Evolutionary conservation across 2,888 invertebrate species (phyloP), one percentile per base, ranked within the genome.

Genomic region (Baccha elongata): DNA sequence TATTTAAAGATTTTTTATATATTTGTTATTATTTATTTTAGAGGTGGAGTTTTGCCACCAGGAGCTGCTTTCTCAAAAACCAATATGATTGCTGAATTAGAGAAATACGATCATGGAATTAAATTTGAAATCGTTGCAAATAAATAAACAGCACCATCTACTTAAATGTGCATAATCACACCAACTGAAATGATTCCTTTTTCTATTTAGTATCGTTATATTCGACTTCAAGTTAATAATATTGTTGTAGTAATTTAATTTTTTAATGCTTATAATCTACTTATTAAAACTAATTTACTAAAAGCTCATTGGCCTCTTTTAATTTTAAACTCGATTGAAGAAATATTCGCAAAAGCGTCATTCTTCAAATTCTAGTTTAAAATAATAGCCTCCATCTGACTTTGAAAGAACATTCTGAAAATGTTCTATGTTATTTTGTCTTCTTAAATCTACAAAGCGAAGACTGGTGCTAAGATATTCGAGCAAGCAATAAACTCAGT

Each of bases 1-100:
- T 42, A 17, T 29, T 19, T 3, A 3, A 7, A 1, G 1, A 11
- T 42, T 17, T 2, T 7, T 29, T 11, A 26, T 6, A 3, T 1
- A n/a, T 32, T 53, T 88, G 64, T 85, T 86, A 84, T 91, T 92
- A n/a, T n/a, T n/a, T n/a, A n/a, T n/a, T n/a, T 73, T 90, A 96
- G 96, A 8, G 97, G 97, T 35, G 98, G 98, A 10, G 98, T 98
- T 1, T 92, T 95, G 73, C 93, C 98, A 0, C 96, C 98, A 0
- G 98, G 95, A 1, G 94, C 94, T 10, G 97, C 97, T 0, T 99
- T 98, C 91, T 92, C 92, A 0, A 93, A 96, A 84, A 98, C 98
- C 0, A 93, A 92, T 23, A 91, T 98, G 19, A 93, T 97, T 78
- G 92, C 95, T 32, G 93, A 95, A 83, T 92, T 99, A 17, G 92